Evolutionary conservation across 92 coral and sea anemone species (phyloP).

Genomic region (Umimayanthus kanabou): DNA sequence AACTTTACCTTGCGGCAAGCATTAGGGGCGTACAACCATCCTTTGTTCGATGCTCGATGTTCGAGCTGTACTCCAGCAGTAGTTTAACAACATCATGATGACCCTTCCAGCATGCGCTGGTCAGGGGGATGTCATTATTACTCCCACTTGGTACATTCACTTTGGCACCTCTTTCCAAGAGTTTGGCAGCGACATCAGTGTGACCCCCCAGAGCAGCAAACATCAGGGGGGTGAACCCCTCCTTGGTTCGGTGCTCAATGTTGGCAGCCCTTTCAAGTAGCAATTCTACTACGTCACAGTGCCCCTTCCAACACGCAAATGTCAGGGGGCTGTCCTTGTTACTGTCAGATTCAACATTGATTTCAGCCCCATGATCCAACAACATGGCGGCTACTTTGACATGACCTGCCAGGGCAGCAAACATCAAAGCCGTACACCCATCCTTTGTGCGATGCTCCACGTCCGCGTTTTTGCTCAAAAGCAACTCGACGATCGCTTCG

Average conservation of each 20-base stretch:
- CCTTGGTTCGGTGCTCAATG: constrained; percentile 98
- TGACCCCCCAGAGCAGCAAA: constrained; percentile 99
- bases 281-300: constrained; percentile 95
- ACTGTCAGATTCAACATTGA: constrained; percentile 99
- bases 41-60: constrained; percentile 98
- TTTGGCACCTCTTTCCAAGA: constrained; percentile 88
- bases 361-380: constrained; percentile 91
- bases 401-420: constrained; percentile 99
- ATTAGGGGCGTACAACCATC: constrained; percentile 99
- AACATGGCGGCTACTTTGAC: constrained; percentile 98
- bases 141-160: constrained; percentile 99
- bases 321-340: constrained; percentile 99
- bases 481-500: constrained; percentile 93
- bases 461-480: constrained; percentile 80
- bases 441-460: constrained; percentile 99
- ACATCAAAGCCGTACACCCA: constrained; percentile 99
- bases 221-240: constrained; percentile 99
- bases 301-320: constrained; percentile 99
- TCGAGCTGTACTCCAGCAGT: constrained; percentile 87
- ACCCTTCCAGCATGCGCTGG: constrained; percentile 99
- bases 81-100: constrained; percentile 98
- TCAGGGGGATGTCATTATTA: constrained; percentile 97
- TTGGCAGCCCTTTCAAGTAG: constrained; percentile 93
- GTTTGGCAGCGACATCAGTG: constrained; percentile 94
- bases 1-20: constrained; percentile 93